These are phyloP conservation scores for Macrobrachium nipponense DNA, from an alignment of 1,140 invertebrate species.

Conservation along the genomic window DNA sequence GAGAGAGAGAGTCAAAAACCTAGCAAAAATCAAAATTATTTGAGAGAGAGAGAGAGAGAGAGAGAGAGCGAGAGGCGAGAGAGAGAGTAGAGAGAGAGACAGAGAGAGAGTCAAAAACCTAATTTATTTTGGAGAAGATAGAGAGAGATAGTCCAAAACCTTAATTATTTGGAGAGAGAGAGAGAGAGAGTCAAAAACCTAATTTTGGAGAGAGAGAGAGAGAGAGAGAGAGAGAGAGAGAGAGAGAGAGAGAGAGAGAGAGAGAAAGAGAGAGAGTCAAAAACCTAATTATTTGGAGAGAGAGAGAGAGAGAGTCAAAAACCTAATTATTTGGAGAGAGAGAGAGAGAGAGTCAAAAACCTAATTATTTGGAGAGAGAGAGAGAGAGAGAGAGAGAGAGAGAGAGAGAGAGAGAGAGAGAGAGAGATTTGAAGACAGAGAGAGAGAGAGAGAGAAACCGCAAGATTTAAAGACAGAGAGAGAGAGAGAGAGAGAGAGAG, in stretches of 20 bases:
- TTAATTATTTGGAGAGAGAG: no score
- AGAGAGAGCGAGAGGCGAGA: neutral
- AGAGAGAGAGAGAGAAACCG: conserved; percentile 9
- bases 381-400: neutral
- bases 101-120: no score
- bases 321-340: no score
- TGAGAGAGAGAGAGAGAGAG: neutral
- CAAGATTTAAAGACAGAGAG: neutral
- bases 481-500: neutral
- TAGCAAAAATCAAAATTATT: no score
- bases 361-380: neutral
- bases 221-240: conserved; percentile 5
- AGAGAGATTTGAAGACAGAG: neutral
- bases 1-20: no score
- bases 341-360: conserved; percentile 15
- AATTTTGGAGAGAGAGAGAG: no score
- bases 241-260: neutral
- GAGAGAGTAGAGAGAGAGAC: neutral
- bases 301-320: neutral
- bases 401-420: neutral
- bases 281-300: no score
- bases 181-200: no score
- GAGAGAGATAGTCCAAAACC: no score
- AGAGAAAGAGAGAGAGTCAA: neutral
- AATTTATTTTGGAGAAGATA: no score